Evolutionary conservation across 1,140 invertebrate genomes (phyloP), one percentile per base, ranked within the genome.

Genomic region (Conopomorpha cramerella): DNA sequence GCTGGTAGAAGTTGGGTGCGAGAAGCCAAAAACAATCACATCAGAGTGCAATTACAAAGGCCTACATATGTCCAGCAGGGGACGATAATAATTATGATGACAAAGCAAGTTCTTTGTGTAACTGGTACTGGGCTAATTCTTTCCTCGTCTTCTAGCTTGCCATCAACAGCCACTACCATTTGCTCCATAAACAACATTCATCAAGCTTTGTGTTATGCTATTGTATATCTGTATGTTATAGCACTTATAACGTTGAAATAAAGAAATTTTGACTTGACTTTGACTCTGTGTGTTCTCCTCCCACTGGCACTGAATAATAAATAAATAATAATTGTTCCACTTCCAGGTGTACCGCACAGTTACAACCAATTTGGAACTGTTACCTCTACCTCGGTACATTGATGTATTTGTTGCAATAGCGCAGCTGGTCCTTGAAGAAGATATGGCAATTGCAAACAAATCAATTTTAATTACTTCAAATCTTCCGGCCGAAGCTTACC

Each of bases 401-500:
- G 70, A 80, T 51, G 54, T 88, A 16, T 63, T 84, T 41, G 68
- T 73, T 2, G 74, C 68, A 14, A 54, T 83, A 3, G 63, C 81
- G 16, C 73, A 82, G 19, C 81, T 80, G 56, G 65, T 89, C 1
- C 65, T 61, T 3, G 81, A 87, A 43, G 64, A 81, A 3, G 78
- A 86, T 54, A 47, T 86, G 23, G 63, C 61, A 6, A 79, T 88
- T n/a, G 83, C 83, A 1, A 78, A 80, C 34, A 71, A 72, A 45
- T 82, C 85, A 2, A 73, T 82, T 35, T 48, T 73, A 4, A 71
- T 87, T 34, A 67, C 88, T 10, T 78, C 79, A 19, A 64, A 77
- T 42, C 45, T 82, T n/a, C 58, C 66, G 36, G 36, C 53, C 30
- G 55, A 84, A 19, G 78, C 74, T 41, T 79, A 77, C 45, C 53